These are phyloP conservation scores for Microcebus tavaratra DNA, from an alignment of 2,113 vertebrate species.

Conservation along the genomic window DNA sequence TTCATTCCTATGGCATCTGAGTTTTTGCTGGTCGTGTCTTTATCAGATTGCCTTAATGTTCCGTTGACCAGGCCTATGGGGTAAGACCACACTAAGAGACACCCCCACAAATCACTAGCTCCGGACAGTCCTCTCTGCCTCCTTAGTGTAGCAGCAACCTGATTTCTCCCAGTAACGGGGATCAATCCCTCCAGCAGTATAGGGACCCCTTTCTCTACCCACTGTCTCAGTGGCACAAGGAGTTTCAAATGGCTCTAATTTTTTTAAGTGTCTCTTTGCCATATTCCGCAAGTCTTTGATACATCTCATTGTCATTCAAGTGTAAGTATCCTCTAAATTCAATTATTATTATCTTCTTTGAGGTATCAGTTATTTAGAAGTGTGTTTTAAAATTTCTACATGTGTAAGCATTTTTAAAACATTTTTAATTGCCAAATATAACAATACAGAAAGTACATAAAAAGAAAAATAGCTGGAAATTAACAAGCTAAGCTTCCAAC, in stretches of 20 bases:
- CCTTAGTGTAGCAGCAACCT: neutral
- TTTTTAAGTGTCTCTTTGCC: neutral
- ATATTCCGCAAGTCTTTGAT: neutral
- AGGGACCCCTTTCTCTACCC: neutral
- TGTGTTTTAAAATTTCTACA: neutral
- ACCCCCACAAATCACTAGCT: neutral
- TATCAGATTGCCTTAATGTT: neutral
- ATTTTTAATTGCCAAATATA: neutral
- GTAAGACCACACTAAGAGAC: neutral
- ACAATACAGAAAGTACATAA: neutral
- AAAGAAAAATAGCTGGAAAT: neutral
- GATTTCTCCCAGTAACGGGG: neutral
- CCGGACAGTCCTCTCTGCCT: neutral
- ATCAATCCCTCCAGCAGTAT: too few species aligned
- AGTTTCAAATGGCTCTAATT: neutral
- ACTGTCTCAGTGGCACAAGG: neutral
- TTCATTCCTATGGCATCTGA: neutral
- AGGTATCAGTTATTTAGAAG: neutral
- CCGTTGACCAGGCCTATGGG: neutral
- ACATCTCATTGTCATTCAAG: neutral
- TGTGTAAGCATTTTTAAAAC: neutral
- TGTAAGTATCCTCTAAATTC: neutral
- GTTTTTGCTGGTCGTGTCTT: neutral
- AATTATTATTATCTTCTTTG: neutral
- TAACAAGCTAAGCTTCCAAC: neutral